Conservation (phyloP, 2,797 vertebrate genomes). For the Leptatherina wallacei region DNA sequence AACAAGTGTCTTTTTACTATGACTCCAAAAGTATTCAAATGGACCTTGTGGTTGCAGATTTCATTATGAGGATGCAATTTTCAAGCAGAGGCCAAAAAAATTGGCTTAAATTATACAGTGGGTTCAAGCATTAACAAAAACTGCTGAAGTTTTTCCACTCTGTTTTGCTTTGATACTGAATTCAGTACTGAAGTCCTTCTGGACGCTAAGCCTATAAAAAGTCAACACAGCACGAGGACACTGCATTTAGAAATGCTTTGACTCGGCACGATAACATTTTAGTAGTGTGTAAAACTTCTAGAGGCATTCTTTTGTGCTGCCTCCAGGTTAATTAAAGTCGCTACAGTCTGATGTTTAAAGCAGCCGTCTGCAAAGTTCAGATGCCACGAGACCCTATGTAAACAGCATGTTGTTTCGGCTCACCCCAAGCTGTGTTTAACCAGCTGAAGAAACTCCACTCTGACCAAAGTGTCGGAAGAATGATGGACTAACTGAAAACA, state of each 20-base stretch:
- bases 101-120: too few species aligned
- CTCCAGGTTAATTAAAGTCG: conserved; percentile 42
- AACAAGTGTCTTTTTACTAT: too few species aligned
- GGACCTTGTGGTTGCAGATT: too few species aligned
- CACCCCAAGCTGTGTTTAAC: conserved; percentile 76
- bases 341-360: conserved; percentile 31
- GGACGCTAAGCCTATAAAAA: neutral
- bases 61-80: too few species aligned
- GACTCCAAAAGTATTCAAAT: too few species aligned
- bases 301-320: neutral
- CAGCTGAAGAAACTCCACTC: conserved; percentile 75
- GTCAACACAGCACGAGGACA: too few species aligned
- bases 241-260: neutral
- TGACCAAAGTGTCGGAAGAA: conserved; percentile 71
- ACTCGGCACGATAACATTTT: neutral
- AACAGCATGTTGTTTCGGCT: conserved; percentile 55
- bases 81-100: too few species aligned
- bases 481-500: conserved; percentile 28
- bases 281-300: neutral
- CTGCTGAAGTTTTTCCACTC: too few species aligned
- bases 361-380: conserved; percentile 51
- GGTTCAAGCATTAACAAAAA: too few species aligned
- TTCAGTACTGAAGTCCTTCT: neutral
- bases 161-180: too few species aligned
- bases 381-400: conserved; percentile 49